Base-by-base conservation (phyloP, 2,888 invertebrate species). In the Patella pellucida region DNA sequence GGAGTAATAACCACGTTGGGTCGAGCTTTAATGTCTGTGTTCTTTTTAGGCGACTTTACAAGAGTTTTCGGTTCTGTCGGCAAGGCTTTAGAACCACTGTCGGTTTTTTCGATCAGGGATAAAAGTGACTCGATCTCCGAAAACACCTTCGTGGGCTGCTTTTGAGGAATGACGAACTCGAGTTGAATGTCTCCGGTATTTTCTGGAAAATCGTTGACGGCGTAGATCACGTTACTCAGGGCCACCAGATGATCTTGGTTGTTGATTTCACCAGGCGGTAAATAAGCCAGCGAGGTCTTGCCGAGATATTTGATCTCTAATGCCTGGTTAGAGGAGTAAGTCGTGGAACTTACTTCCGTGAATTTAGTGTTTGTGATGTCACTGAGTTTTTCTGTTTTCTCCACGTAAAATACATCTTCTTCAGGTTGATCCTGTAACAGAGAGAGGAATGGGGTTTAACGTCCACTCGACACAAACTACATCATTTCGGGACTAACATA, bases 311-410 rank as follows among this genome's bases (percentile, higher is more conserved):
- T 62, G 23, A 62, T 23, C 23, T 62, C 62, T 62, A 62, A 62
- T 12, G 62, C 19, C 14, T 62, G 19, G 23, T 19, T 23, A 3
- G 62, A 19, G 11, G 62, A 23, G 14, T 62, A 62, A 14, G 19
- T 62, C 9, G 19, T 23, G 23, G 62, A 62, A 62, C 62, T 62
- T 62, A 62, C 19, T 62, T 62, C 62, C 19, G 9, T 19, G 23
- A 19, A 23, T 62, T 62, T 19, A 62, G 19, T 23, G 23, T 62
- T 62, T 11, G 19, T 62, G 9, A 62, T 62, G 23, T 62, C 62
- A 62, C 19, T 23, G 19, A 62, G 23, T 62, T 62, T 62, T 62
- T 62, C 62, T 12, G 19, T 62, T 62, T 62, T 62, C 62, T 62
- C 19, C 12, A 62, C 19, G 62, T 23, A 62, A 23, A 23, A 62